phyloP scores from a whole-genome alignment of 2,797 vertebrate genomes.

The Eulemur coronatus region DNA sequence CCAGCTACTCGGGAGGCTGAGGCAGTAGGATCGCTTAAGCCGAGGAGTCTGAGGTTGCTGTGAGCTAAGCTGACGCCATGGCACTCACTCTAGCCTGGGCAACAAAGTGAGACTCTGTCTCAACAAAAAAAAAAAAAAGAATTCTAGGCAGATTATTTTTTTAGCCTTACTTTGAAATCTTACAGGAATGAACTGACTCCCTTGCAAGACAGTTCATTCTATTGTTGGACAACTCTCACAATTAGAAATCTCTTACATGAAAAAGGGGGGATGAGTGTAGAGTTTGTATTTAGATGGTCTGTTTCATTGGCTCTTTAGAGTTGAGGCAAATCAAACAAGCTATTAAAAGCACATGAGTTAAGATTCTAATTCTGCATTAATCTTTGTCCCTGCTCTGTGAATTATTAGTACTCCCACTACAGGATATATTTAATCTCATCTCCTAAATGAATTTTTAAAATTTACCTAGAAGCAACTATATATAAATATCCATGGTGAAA shows the following conservation, averaged over 20 bases:
- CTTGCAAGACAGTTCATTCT: not conserved
- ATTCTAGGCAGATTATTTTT: constrained; percentile 17
- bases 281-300: constrained; percentile 16
- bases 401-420: constrained; percentile 61
- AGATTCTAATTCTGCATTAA: constrained; percentile 66
- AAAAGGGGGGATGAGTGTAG: not conserved
- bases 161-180: constrained; percentile 44
- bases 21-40: too few species aligned
- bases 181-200: not conserved
- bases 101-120: too few species aligned
- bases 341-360: constrained; percentile 60
- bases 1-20: too few species aligned
- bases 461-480: constrained; percentile 62
- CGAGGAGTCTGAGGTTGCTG: too few species aligned
- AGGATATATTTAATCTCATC: constrained; percentile 68
- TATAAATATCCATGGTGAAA: constrained; percentile 69
- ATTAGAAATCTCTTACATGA: constrained; percentile 19
- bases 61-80: too few species aligned
- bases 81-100: too few species aligned
- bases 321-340: constrained; percentile 48
- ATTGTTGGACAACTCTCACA: constrained; percentile 11
- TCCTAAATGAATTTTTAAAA: constrained; percentile 69
- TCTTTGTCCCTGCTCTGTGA: constrained; percentile 51
- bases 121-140: too few species aligned
- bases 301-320: constrained; percentile 45